Base-by-base conservation (phyloP, 2,113 vertebrate genomes). In the Dicrurus megarhynchus region DNA sequence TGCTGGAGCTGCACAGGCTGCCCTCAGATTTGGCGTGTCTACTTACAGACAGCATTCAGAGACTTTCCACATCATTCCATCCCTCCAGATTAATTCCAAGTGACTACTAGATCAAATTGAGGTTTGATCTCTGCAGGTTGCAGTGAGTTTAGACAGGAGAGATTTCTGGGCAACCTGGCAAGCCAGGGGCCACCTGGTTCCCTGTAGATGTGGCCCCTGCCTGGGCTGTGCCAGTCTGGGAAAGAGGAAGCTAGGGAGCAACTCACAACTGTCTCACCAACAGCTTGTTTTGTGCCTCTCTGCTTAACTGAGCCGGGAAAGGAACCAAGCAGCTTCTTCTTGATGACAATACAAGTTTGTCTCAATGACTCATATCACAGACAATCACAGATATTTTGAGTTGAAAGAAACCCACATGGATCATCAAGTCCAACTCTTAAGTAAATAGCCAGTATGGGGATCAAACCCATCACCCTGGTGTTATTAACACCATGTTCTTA, bases 81-180 rank as follows among this genome's bases (percentile, higher is more conserved):
- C 12, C 60, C 47, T 74, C 16, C 4, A 4, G 13, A 35, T 91
- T 80, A 0, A 2, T 84, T 74, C 53, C 33, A 67, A 52, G 33
- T 15, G 35, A 44, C 16, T 55, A 30, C 16, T 3, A 11, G 33
- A 37, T 61, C 56, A 67, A 67, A 63, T 0, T 46, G 32, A 63
- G 6, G 6, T 77, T 80, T 56, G 16, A 42, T 56, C 1, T 2
- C 52, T 59, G 12, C 30, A 71, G 6, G 28, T 37, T 83, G 24
- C 46, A 8, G 3, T 64, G 27, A 86, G 13, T 84, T 84, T 59
- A 55, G 41, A 74, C 9, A 57, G 16, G 13, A 82, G 33, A 81
- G 10, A 33, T 39, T 39, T 69, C 37, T 50, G 60, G 11, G 27
- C 53, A 64, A 18, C 23, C 20, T 0, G 1, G 11, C 0, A 27